phyloP scores from a whole-genome alignment of 2,113 vertebrate genomes.

The Campylomormyrus tamandua region DNA sequence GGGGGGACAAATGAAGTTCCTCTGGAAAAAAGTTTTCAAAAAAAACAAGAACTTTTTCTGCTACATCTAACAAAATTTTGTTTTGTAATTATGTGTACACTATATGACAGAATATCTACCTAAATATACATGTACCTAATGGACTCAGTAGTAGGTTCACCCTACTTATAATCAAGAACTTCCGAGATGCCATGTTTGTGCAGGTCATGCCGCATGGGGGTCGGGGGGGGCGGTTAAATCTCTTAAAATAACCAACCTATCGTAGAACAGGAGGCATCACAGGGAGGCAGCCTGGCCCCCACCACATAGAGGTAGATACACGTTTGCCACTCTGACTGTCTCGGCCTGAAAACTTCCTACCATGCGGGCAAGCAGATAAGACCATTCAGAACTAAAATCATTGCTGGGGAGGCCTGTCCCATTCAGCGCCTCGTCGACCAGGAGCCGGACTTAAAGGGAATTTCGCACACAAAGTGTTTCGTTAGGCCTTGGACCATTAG shows the following conservation, averaged over 20 bases:
- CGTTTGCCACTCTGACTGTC: not conserved
- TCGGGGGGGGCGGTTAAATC: not conserved
- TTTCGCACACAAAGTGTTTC: not conserved
- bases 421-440: not conserved
- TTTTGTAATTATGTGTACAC: not conserved
- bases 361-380: not conserved
- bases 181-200: not conserved
- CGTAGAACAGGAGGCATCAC: not conserved
- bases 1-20: not conserved
- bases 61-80: not conserved
- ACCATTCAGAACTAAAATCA: not conserved
- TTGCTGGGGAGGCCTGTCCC: not conserved
- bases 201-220: not conserved
- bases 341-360: not conserved
- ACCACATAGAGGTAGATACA: not conserved
- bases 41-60: not conserved
- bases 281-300: not conserved
- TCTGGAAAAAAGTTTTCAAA: not conserved
- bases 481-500: not conserved
- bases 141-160: not conserved
- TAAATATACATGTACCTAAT: not conserved
- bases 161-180: not conserved
- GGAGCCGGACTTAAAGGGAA: not conserved
- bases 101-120: not conserved
- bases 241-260: not conserved